Evolutionary conservation across 2,888 invertebrate species (phyloP).

Genomic region (Keiferia lycopersicella): DNA sequence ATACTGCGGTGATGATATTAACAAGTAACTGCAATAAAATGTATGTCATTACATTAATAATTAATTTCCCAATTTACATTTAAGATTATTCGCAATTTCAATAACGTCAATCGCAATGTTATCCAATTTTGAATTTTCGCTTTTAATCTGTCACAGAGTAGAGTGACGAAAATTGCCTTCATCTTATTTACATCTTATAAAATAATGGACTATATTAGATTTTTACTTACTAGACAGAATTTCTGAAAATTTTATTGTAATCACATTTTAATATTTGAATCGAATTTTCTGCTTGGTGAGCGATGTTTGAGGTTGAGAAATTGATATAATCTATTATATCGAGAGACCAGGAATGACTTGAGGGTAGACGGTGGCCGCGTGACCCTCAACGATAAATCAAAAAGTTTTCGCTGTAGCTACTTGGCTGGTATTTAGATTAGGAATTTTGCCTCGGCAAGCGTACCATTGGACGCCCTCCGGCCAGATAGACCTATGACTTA

Average conservation of each 20-base stretch:
- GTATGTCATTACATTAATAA: too few species aligned
- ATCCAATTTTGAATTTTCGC: background rate
- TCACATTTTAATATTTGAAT: background rate
- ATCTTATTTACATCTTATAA: background rate
- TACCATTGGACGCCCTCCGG: too few species aligned
- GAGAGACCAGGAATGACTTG: background rate
- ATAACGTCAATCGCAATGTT: background rate
- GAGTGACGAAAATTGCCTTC: constrained; percentile 6
- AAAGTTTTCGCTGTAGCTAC: background rate
- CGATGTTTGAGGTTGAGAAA: background rate
- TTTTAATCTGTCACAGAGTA: background rate
- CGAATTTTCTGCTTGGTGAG: background rate
- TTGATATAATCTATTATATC: constrained; percentile 4
- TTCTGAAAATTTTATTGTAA: background rate
- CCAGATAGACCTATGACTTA: too few species aligned
- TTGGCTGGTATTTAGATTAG: constrained; percentile 3
- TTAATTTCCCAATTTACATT: too few species aligned
- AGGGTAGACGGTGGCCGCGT: background rate
- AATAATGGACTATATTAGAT: background rate
- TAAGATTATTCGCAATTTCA: background rate
- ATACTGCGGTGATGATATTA: too few species aligned
- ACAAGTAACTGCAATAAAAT: too few species aligned
- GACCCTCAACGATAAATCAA: constrained; percentile 7
- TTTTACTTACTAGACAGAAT: background rate
- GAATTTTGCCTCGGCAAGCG: background rate